Conservation (phyloP, 1,140 invertebrate genomes). For the Trissolcus basalis region DNA sequence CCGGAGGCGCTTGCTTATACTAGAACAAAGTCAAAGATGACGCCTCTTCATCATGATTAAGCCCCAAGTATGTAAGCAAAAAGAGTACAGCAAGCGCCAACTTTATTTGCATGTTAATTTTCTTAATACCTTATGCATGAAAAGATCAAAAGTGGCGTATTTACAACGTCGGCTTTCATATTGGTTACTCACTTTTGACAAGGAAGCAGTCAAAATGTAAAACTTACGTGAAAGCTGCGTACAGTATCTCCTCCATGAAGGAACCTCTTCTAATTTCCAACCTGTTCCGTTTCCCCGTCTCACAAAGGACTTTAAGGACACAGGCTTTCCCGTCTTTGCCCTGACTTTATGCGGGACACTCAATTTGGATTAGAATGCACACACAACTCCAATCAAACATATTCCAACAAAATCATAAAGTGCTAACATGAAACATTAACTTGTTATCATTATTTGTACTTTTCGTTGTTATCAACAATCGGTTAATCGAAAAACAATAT, state of each 20-base stretch:
- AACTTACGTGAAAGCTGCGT: conserved; percentile 79
- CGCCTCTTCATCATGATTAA: background rate
- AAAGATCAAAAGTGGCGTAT: conserved; percentile 38
- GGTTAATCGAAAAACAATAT: no score
- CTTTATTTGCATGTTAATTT: conserved; percentile 44
- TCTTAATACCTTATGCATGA: conserved; percentile 37
- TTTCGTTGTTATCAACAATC: no score
- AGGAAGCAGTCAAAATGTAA: conserved; percentile 28
- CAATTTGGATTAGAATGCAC: conserved; percentile 18
- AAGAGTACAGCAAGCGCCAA: background rate
- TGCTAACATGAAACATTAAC: no score
- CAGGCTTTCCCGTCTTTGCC: conserved; percentile 78
- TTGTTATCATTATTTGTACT: no score
- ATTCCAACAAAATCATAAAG: no score
- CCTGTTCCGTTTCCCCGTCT: conserved; percentile 71
- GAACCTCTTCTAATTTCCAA: conserved; percentile 69
- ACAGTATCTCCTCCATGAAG: conserved; percentile 78
- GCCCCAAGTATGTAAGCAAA: background rate
- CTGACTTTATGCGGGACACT: conserved; percentile 68
- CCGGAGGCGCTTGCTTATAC: no score
- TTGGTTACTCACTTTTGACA: conserved; percentile 42
- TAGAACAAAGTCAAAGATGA: conserved; percentile 8
- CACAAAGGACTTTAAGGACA: conserved; percentile 78
- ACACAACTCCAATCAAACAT: background rate
- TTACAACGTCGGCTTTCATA: conserved; percentile 35